Percentiles rank a stretch among this genome's conserved stretches.
phyloP scores from a whole-genome alignment of 2,888 invertebrate species.

The Sturmia bella region DNA sequence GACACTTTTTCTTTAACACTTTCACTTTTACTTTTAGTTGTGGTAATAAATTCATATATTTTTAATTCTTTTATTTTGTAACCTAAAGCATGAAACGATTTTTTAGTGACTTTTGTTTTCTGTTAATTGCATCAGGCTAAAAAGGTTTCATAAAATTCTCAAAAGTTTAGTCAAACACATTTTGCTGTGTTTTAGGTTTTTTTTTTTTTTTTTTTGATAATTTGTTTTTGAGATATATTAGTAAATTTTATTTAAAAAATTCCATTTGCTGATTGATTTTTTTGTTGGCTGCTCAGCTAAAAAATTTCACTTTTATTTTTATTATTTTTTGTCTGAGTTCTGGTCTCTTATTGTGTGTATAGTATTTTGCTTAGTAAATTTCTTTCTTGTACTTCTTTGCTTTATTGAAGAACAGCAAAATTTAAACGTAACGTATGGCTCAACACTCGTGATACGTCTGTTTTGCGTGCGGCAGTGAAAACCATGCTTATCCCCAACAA shows the following conservation, averaged over 20 bases:
- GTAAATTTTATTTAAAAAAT: conserved; percentile 12
- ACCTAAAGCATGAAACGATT: conserved; percentile 11
- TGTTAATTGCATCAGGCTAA: background rate
- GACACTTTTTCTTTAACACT: conserved; percentile 62
- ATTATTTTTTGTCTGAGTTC: conserved; percentile 52
- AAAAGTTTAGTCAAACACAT: conserved; percentile 55
- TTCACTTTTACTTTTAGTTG: conserved; percentile 70
- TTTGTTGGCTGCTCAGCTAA: conserved; percentile 22
- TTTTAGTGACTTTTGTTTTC: conserved; percentile 18
- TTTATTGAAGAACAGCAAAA: conserved; percentile 61
- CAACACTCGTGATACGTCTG: conserved; percentile 80
- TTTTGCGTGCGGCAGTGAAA: conserved; percentile 79
- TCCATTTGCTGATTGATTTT: conserved; percentile 36
- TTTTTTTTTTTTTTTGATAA: background rate
- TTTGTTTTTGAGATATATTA: conserved; percentile 16
- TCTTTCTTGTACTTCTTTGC: conserved; percentile 27
- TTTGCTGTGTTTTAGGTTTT: conserved; percentile 15
- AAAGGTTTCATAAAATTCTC: conserved; percentile 50
- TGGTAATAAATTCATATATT: conserved; percentile 7
- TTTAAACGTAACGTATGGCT: conserved; percentile 78
- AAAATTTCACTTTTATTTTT: conserved; percentile 63
- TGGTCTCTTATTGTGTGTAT: conserved; percentile 66
- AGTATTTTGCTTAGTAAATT: conserved; percentile 20
- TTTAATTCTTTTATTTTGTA: conserved; percentile 12
- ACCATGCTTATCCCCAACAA: conserved; percentile 79